phyloP scores from a whole-genome alignment of 2,797 vertebrate species.

The Fratercula arctica region DNA sequence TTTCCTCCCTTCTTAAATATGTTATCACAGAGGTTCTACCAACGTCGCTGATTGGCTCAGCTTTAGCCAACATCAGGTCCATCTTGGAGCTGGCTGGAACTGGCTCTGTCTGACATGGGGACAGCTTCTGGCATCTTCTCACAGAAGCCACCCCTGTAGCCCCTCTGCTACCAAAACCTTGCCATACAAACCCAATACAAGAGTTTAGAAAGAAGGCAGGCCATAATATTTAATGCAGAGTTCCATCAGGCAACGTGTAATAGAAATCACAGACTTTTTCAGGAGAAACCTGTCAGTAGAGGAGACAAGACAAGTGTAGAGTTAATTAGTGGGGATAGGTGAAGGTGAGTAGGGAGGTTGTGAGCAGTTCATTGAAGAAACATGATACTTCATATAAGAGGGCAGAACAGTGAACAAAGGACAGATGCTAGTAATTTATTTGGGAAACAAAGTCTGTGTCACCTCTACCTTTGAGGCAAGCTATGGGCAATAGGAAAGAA shows the following conservation, averaged over 20 bases:
- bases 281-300: background rate
- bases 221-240: background rate
- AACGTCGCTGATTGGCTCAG: too few species aligned
- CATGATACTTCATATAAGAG: background rate
- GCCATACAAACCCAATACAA: background rate
- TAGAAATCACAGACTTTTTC: background rate
- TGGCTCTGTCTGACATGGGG: too few species aligned
- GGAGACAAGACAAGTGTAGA: background rate
- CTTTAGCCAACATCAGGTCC: too few species aligned
- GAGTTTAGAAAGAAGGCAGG: background rate
- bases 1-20: background rate
- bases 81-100: too few species aligned
- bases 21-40: background rate
- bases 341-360: background rate
- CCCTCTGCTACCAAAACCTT: too few species aligned
- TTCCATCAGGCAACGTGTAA: background rate
- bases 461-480: constrained; percentile 37
- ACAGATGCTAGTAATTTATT: background rate
- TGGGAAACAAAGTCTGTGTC: constrained; percentile 1
- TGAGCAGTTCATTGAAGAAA: background rate
- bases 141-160: too few species aligned
- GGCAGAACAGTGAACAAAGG: background rate
- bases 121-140: too few species aligned
- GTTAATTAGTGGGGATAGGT: background rate
- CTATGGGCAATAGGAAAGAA: constrained; percentile 30